Evolutionary conservation across 1,140 invertebrate species (phyloP).

Genomic region (Ceratina japonica): DNA sequence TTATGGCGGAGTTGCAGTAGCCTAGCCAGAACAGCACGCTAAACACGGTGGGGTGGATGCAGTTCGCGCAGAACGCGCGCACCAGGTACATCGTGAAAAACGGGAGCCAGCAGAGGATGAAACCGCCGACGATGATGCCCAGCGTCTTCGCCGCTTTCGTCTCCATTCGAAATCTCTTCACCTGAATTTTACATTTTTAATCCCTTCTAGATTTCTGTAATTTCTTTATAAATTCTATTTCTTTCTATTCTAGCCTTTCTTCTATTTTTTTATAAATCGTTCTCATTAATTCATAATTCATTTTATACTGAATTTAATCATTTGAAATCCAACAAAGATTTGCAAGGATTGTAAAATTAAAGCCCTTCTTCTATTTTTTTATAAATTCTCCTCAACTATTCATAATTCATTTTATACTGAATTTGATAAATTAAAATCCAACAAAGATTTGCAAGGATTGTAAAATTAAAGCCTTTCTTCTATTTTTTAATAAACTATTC

Average conservation of each 20-base stretch:
- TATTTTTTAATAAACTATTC: background rate
- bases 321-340: background rate
- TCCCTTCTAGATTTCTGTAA: background rate
- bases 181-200: conserved; percentile 73
- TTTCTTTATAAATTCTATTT: background rate
- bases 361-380: too few species aligned
- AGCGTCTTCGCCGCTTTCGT: conserved; percentile 96
- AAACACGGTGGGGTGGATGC: conserved; percentile 90
- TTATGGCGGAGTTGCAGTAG: conserved; percentile 97
- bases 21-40: conserved; percentile 97
- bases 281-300: background rate
- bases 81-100: conserved; percentile 97
- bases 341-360: too few species aligned
- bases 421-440: too few species aligned
- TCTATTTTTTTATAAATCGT: too few species aligned
- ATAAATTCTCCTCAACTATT: too few species aligned
- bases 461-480: too few species aligned
- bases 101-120: conserved; percentile 95
- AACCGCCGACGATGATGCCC: conserved; percentile 95
- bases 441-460: too few species aligned
- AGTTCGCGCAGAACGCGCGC: conserved; percentile 89
- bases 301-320: too few species aligned
- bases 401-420: too few species aligned
- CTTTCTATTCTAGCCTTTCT: too few species aligned
- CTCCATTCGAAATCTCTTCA: conserved; percentile 93